Conservation (phyloP, 2,888 invertebrate species). For the Cantharis flavilabris region DNA sequence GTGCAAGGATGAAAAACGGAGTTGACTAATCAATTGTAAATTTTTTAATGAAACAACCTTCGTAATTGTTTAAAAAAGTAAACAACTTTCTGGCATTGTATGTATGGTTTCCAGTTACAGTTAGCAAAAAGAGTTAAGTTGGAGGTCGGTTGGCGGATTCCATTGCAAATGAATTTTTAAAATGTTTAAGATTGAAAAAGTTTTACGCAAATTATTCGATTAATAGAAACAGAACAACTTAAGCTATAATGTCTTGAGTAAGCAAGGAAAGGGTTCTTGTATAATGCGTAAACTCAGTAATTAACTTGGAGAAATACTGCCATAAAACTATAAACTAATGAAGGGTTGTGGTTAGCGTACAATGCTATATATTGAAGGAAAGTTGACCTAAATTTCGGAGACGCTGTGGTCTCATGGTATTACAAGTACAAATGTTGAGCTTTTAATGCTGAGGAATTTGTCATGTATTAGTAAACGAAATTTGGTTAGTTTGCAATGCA, state of each 20-base stretch:
- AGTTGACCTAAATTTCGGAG: constrained; percentile 20
- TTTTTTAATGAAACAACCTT: neutral
- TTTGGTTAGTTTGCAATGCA: constrained; percentile 9
- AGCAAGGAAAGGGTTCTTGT: constrained; percentile 39
- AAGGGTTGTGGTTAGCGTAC: constrained; percentile 37
- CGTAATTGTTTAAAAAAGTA: neutral
- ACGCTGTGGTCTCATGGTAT: constrained; percentile 15
- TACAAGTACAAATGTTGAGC: constrained; percentile 14
- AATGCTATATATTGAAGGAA: constrained; percentile 33
- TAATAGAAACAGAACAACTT: constrained; percentile 35
- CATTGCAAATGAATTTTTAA: neutral
- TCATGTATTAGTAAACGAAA: constrained; percentile 14
- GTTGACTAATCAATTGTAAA: neutral
- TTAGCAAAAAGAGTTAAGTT: neutral
- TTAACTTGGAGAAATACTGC: constrained; percentile 41
- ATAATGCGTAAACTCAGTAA: constrained; percentile 41
- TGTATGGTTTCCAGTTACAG: neutral
- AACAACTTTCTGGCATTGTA: neutral
- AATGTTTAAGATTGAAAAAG: neutral
- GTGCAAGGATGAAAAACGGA: neutral
- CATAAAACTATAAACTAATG: constrained; percentile 43
- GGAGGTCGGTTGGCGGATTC: neutral
- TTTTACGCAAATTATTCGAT: constrained; percentile 30
- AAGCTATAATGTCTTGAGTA: constrained; percentile 36
- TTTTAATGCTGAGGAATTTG: constrained; percentile 11